Evolutionary conservation across 2,113 vertebrate species (phyloP), one percentile per base, ranked within the genome.

Genomic region (Mormoops blainvillei): DNA sequence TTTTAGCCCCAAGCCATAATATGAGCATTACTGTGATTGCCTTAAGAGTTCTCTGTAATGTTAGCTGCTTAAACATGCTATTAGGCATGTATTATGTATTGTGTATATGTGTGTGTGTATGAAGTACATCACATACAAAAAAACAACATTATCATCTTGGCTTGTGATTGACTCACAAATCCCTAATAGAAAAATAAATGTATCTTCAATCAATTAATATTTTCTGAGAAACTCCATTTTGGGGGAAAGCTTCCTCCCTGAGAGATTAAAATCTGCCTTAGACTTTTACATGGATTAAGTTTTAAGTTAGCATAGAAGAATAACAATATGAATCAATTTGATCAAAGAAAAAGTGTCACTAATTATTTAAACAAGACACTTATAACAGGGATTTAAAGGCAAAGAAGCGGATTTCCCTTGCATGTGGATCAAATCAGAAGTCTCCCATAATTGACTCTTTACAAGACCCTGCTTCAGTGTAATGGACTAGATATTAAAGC

Each of bases 401-500:
- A 98, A 98, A 98, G 98, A 89, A 98, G 96, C 98, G 98, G 98
- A 98, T 99, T 99, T 99, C 98, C 98, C 98, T 98, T 98, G 99
- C 99, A 99, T 99, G 99, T 99, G 99, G 99, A 99, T 99, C 98
- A 98, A 99, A 99, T 99, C 99, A 99, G 98, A 99, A 99, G 98
- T 97, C 99, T 99, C 99, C 99, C 98, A 99, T 99, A 99, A 99
- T 99, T 99, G 99, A 99, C 99, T 99, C 99, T 99, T 99, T 99
- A 99, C 99, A 99, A 99, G 99, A 98, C 99, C 99, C 98, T 98
- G 99, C 99, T 99, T 99, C 98, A 98, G 99, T 98, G 98, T 99
- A 99, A 99, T 99, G 99, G 99, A 99, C 99, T 99, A 99, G 99
- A 99, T 99, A 99, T 99, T 99, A 99, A 99, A 99, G 99, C 99